A percentile compares a stretch with the other conserved stretches of the same genome.
Evolutionary conservation across 2,113 vertebrate genomes (phyloP).

Genomic region (Mixornis gularis): DNA sequence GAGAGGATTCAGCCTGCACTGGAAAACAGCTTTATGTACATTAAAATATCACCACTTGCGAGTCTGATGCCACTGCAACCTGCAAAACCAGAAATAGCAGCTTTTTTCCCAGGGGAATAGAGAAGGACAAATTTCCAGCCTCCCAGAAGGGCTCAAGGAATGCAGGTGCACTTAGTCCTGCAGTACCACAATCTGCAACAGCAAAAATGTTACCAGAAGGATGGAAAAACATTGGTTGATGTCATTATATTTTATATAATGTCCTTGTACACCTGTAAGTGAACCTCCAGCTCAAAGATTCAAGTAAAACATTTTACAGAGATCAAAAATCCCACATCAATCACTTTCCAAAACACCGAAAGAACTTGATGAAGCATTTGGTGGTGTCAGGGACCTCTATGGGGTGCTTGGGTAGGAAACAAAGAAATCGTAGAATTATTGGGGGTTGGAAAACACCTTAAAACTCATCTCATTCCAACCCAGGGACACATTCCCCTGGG

Average conservation of each 20-base stretch:
- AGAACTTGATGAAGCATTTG: not conserved
- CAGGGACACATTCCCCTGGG: not conserved
- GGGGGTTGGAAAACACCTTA: not conserved
- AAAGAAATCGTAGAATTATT: not conserved
- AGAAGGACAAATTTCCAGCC: conserved; percentile 25
- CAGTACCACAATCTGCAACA: not conserved
- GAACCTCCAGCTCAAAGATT: not conserved
- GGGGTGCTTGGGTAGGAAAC: not conserved
- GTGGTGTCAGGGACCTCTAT: not conserved
- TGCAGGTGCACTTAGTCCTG: not conserved
- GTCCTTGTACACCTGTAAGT: not conserved
- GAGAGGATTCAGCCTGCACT: conserved; percentile 31
- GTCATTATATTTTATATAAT: not conserved
- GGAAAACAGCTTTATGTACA: conserved; percentile 44
- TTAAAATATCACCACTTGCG: conserved; percentile 28
- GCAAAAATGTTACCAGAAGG: not conserved
- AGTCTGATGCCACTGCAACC: conserved; percentile 11
- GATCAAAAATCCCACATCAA: not conserved
- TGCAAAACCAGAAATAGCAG: conserved; percentile 33
- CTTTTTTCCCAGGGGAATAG: not conserved
- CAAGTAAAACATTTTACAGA: not conserved
- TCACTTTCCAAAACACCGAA: not conserved
- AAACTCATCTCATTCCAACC: not conserved
- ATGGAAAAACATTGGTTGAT: not conserved
- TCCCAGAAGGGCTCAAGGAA: not conserved